Percentiles rank a stretch among this genome's conserved stretches.
Evolutionary conservation across 2,113 vertebrate species (phyloP).

Genomic region (Ammodramus savannarum): DNA sequence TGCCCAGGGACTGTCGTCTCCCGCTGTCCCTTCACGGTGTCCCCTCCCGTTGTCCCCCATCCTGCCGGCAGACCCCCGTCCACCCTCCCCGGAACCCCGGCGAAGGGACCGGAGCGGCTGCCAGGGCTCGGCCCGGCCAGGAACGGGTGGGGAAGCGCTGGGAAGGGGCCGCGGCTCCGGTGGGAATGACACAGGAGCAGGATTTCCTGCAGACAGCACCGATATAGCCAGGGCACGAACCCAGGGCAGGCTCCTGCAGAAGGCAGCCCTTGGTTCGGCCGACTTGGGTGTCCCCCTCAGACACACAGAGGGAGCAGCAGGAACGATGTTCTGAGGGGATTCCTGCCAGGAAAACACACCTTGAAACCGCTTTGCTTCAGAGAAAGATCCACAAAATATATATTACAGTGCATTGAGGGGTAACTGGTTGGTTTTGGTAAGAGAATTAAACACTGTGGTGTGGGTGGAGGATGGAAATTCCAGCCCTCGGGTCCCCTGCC

Average conservation of each 20-base stretch:
- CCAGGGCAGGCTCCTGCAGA: background rate
- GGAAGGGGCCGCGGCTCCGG: background rate
- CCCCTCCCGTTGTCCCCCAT: background rate
- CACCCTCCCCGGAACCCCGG: background rate
- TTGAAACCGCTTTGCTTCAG: background rate
- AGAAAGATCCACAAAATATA: background rate
- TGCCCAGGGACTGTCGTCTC: background rate
- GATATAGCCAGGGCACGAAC: background rate
- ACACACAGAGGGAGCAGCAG: background rate
- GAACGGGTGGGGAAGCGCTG: background rate
- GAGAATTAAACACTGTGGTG: fast-evolving
- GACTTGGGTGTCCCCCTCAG: fast-evolving
- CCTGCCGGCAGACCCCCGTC: fast-evolving
- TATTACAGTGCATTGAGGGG: fast-evolving
- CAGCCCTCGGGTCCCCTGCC: background rate
- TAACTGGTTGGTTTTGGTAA: background rate
- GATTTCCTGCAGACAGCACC: background rate
- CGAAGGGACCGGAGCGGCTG: background rate
- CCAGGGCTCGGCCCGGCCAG: background rate
- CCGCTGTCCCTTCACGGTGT: too few species aligned
- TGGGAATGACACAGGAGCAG: background rate
- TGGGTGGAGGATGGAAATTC: background rate
- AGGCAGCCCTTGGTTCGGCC: background rate
- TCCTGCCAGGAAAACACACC: background rate
- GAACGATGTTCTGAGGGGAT: too few species aligned